Evolutionary conservation across 2,888 invertebrate species (phyloP), one percentile per base, ranked within the genome.

Genomic region (Ophion ellenae): DNA sequence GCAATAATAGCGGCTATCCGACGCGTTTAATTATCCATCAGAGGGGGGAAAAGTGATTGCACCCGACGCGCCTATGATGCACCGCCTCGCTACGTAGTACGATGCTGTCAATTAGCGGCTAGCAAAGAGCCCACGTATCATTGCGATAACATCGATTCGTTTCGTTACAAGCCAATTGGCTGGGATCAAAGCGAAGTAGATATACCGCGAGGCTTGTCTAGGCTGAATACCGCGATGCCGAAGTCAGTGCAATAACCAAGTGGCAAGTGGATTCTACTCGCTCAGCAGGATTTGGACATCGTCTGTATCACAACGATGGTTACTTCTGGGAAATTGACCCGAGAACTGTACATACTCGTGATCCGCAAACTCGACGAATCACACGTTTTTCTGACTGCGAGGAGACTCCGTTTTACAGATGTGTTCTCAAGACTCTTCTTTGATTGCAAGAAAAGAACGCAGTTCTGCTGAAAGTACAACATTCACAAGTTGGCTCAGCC

Each of bases 231-330:
- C 14, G 1, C 11, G 45, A 40, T 40, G 17, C 67, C 24, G 5
- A 28, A 53, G 53, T 24, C 28, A 59, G 20, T 59, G 71, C 20
- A 73, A 73, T n/a, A 59, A 73, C 57, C 11, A 73, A 59, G 32
- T 36, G 57, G 57, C 71, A 57, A 40, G 59, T 67, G 61, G 53
- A 69, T 32, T 28, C 45, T 17, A 53, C 4, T 1, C 63, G 7
- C 10, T 76, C 9, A 6, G n/a, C 28, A 40, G 40, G 40, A 40
- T 40, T 40, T 40, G 17, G 17, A 53, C 4, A 53, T 53, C 17
- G 17, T 17, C 53, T 47, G 5, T 53, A 17, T 17, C 14, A 17
- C 53, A 17, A 53, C 53, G 17, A 1, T 3, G 14, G 53, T 53
- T 40, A 7, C 40, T 40, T 53, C 53, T 53, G 14, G 17, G 40